Conservation (phyloP, 2,797 vertebrate species). For the Mycteria americana region DNA sequence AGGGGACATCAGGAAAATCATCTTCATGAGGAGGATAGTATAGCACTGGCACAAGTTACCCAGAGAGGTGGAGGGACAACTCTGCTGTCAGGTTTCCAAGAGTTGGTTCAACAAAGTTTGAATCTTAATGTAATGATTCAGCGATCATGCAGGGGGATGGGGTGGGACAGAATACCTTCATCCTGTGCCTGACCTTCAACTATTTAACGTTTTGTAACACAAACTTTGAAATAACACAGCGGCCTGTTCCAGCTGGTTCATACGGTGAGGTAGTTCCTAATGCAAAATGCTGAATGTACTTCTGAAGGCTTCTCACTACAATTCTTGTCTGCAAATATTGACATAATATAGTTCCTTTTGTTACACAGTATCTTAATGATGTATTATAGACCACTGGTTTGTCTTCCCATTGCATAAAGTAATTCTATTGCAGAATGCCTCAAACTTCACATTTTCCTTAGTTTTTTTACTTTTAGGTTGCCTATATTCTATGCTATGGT, state of each 20-base stretch:
- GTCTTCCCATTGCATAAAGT: not conserved
- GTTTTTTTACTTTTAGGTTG: not conserved
- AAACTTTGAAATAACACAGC: not conserved
- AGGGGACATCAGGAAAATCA: not conserved
- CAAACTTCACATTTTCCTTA: not conserved
- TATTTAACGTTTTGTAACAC: not conserved
- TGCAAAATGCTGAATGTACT: not conserved
- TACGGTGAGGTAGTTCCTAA: not conserved
- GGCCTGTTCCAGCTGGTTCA: not conserved
- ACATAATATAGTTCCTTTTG: not conserved
- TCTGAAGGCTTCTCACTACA: not conserved
- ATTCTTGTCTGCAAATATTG: not conserved
- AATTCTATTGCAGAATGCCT: not conserved
- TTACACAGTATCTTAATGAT: not conserved
- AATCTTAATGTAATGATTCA: not conserved
- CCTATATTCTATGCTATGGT: not conserved
- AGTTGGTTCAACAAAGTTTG: not conserved
- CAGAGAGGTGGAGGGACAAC: not conserved
- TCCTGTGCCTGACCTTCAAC: not conserved
- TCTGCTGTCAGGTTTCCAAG: not conserved
- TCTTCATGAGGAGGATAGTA: not conserved
- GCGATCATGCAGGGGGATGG: accelerated
- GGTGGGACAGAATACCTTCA: not conserved
- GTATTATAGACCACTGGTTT: not conserved
- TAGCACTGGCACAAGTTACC: not conserved